phyloP scores from a whole-genome alignment of 1,140 invertebrate species.

The Pseudomyrmex flavicornis region DNA sequence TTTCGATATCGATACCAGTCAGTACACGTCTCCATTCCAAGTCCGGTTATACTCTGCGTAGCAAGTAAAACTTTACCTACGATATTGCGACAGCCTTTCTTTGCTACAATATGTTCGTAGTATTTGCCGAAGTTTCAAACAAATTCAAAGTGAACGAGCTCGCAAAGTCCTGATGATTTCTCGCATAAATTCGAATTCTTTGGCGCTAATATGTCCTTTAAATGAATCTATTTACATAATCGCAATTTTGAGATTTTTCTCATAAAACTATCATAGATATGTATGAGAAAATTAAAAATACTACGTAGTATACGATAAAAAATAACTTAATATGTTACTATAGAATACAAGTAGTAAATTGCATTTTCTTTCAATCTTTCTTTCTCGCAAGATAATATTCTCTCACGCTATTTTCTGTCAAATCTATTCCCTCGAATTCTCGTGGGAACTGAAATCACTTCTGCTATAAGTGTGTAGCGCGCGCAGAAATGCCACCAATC shows the following conservation, averaged over 20 bases:
- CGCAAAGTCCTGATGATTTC: background rate
- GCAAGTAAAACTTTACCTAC: background rate
- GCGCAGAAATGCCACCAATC: constrained; percentile 5
- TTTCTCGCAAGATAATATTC: background rate
- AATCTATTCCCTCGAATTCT: background rate
- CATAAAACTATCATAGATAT: background rate
- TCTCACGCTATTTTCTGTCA: background rate
- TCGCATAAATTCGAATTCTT: constrained; percentile 1
- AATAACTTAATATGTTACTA: constrained; percentile 1
- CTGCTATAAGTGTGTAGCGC: background rate
- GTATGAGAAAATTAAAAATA: no score
- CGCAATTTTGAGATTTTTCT: no score
- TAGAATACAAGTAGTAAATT: background rate
- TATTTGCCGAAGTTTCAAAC: background rate
- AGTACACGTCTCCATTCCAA: constrained; percentile 50
- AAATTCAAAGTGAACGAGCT: background rate
- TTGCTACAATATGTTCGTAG: background rate
- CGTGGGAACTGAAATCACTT: constrained; percentile 1
- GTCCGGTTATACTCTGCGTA: constrained; percentile 65
- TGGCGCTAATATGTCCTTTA: background rate
- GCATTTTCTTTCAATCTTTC: background rate
- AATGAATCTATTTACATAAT: background rate
- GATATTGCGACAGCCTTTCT: constrained; percentile 37
- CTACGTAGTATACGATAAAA: no score
- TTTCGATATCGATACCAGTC: constrained; percentile 75